Evolutionary conservation across 2,113 vertebrate genomes (phyloP), one percentile per base, ranked within the genome.

Genomic region (Ptyas mucosa): DNA sequence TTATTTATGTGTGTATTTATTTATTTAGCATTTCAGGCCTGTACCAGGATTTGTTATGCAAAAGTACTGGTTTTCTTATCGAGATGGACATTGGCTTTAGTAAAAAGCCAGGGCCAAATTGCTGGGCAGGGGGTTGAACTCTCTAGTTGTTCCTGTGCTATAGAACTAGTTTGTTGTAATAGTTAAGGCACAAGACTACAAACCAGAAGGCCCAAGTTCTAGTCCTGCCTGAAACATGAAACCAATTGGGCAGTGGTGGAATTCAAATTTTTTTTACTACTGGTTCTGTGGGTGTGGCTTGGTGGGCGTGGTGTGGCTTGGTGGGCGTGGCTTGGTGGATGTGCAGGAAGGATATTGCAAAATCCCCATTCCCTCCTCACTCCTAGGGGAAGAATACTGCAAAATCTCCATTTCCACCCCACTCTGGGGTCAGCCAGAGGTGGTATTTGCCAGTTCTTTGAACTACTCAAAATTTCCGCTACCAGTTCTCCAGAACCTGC

Each of bases 1-100:
- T 29, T 87, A 87, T 88, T 75, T 81, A 8, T 21, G 34, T 81
- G 34, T 75, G 34, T 21, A 43, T 81, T 81, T 81, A 39, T 81
- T 81, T 81, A 81, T 81, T 21, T 43, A 81, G 34, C 75, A 81
- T 51, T n/a, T 46, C 24, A 49, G 54, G 15, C 46, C 85, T 91
- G 12, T 85, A 86, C 81, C 92, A 94, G 91, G 91, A 64, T 61
- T 81, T 64, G 49, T 95, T 94, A 91, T 92, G n/a, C 0, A 2
- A 51, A 92, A 21, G 57, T 1, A 20, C 29, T 75, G 24, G 64
- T 34, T 94, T 96, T 85, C 94, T 92, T 92, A 94, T 52, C 69
- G 46, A 39, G 2, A 52, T 86, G 58, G 69, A 75, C 54, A 91
- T 85, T 51, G 49, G 10, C 39, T 91, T 85, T 51, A 43, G 24